Percentiles rank a stretch among this genome's conserved stretches.
phyloP scores from a whole-genome alignment of 2,888 invertebrate species.

The Parapristionchus giblindavisi region DNA sequence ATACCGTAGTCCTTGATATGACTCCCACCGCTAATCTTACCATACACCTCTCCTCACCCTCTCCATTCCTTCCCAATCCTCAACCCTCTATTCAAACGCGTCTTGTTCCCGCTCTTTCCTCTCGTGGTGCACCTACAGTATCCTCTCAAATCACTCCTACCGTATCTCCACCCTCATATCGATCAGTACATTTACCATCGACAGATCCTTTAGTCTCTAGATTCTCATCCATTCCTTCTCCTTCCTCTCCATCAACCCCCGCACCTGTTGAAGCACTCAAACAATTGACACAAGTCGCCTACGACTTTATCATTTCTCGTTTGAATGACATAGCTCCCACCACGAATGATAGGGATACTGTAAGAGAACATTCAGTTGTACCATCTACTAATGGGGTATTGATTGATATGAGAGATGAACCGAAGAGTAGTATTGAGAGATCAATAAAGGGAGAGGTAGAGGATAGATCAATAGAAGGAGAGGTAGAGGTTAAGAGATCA shows the following conservation, averaged over 20 bases:
- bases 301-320: constrained; percentile 29
- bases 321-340: constrained; percentile 23
- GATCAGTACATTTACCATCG: constrained; percentile 25
- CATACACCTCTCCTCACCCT: neutral
- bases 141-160: neutral
- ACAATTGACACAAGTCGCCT: constrained; percentile 27
- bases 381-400: neutral
- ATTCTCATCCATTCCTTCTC: constrained; percentile 25
- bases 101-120: constrained; percentile 18
- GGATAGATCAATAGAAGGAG: no score
- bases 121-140: constrained; percentile 13
- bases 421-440: constrained; percentile 19
- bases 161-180: constrained; percentile 15
- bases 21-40: constrained; percentile 1
- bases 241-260: constrained; percentile 27
- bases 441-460: neutral
- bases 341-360: constrained; percentile 13
- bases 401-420: neutral
- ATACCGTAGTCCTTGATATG: constrained; percentile 2
- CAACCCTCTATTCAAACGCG: neutral
- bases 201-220: constrained; percentile 30
- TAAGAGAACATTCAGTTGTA: constrained; percentile 6
- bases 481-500: neutral
- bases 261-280: constrained; percentile 21
- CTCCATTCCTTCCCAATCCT: no score